Evolutionary conservation across 2,888 invertebrate genomes (phyloP).

Genomic region (Cheilosia pagana): DNA sequence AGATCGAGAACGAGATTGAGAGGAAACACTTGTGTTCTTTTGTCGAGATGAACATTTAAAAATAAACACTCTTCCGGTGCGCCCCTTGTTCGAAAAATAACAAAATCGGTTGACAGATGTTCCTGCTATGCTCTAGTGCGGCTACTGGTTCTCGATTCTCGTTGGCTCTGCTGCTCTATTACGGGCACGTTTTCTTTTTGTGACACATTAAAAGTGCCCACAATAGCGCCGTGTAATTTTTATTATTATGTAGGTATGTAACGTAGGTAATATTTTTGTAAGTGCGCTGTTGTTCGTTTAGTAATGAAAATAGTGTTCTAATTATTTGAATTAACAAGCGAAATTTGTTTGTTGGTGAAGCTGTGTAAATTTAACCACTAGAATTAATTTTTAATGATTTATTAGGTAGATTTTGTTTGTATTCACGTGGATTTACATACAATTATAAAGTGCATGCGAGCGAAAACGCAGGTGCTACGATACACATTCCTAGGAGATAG

Average conservation of each 20-base stretch:
- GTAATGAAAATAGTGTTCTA: conserved; percentile 2
- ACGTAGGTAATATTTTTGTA: neutral
- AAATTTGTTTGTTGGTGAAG: neutral
- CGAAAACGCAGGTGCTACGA: too few relatives aligned
- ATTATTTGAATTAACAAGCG: conserved; percentile 15
- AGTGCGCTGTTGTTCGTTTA: neutral
- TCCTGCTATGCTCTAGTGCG: conserved; percentile 40
- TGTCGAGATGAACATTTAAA: conserved; percentile 35
- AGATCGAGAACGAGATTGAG: neutral
- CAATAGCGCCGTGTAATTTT: conserved; percentile 18
- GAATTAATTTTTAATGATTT: too few relatives aligned
- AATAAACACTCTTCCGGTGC: conserved; percentile 62
- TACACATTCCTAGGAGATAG: too few relatives aligned
- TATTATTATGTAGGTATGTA: neutral
- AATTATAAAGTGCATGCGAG: too few relatives aligned
- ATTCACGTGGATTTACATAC: too few relatives aligned
- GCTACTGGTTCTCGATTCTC: neutral
- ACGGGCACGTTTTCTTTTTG: conserved; percentile 1
- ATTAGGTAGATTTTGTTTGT: too few relatives aligned
- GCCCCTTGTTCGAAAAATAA: conserved; percentile 18
- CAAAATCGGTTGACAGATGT: conserved; percentile 56
- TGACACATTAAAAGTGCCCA: conserved; percentile 22
- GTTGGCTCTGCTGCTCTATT: neutral
- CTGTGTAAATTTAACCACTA: too few relatives aligned
- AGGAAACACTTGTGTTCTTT: neutral